Evolutionary conservation across 2,113 vertebrate genomes (phyloP).

Genomic region (Peromyscus maniculatus): DNA sequence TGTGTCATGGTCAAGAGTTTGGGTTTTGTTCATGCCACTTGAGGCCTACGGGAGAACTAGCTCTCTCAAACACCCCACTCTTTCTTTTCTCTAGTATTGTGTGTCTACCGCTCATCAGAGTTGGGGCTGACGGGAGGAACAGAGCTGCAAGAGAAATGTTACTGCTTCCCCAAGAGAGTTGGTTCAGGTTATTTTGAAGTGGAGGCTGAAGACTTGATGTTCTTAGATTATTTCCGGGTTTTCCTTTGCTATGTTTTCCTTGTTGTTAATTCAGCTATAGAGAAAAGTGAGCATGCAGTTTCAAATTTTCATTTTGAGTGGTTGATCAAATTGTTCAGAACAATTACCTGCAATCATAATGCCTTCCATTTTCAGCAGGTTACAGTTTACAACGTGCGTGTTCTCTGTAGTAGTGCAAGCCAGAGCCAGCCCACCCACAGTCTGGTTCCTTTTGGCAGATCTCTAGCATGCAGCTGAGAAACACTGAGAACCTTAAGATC

Average conservation of each 20-base stretch:
- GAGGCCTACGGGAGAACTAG: not conserved
- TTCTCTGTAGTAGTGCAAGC: not conserved
- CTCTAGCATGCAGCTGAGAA: not conserved
- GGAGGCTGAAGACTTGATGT: not conserved
- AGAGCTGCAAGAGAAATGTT: not conserved
- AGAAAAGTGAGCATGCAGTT: constrained; percentile 37
- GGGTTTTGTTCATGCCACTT: not conserved
- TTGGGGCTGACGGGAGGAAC: not conserved
- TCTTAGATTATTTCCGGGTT: not conserved
- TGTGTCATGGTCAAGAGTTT: not conserved
- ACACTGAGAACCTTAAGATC: not conserved
- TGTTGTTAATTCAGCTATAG: not conserved
- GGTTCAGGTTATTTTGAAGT: not conserved
- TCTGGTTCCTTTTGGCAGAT: not conserved
- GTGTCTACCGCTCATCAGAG: not conserved
- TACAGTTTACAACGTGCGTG: not conserved
- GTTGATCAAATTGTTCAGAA: constrained; percentile 29
- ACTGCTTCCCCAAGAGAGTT: constrained; percentile 27
- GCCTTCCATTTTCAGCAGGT: not conserved
- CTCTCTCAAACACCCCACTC: not conserved
- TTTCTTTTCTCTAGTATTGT: not conserved
- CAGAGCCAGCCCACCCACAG: not conserved
- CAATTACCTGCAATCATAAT: not conserved
- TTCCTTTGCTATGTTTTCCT: constrained; percentile 27
- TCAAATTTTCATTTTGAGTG: constrained; percentile 35